Evolutionary conservation across 2,113 vertebrate genomes (phyloP), one percentile per base, ranked within the genome.

Genomic region (Phalacrocorax brasilianus): DNA sequence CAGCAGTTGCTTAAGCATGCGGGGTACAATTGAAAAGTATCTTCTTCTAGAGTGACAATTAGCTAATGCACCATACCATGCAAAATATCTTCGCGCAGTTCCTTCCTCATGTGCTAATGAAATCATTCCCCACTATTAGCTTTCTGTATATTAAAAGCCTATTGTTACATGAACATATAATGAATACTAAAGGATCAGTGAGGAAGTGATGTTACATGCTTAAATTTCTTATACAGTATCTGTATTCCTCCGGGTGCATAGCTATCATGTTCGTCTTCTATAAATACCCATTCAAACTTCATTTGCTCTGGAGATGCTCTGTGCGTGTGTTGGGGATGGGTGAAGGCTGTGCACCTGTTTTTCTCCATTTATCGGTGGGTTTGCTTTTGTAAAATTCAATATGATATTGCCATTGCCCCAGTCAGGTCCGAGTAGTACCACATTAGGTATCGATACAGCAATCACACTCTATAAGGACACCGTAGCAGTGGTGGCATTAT

Each of bases 401-500:
- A 82, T 21, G 72, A 47, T 49, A 35, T 18, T 61, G 35, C 11
- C 30, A 30, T 26, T 66, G 23, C 32, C 47, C 28, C 30, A 26
- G 14, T 7, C 28, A 77, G 44, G 42, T 17, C 19, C 55, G 44
- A 53, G 18, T 8, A 77, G 45, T 21, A 79, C 18, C 23, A 30
- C 33, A 44, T 14, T 23, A 35, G 8, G 21, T 32, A 85, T 0
- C 77, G n/a, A 58, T 11, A 87, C 5, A 88, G 79, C 61, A 82
- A 38, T 19, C 17, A 35, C 12, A 52, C 23, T 66, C 66, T 40
- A 27, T 62, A 85, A 95, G 68, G 42, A 78, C 21, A 53, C 0
- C 0, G 0, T 3, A 53, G n/a, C 3, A 3, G n/a, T 19, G 18
- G 26, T 59, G 40, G 67, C 38, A 65, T 47, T 58, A 44, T n/a